phyloP scores from a whole-genome alignment of 2,888 invertebrate species.

The Conops quadrifasciatus region DNA sequence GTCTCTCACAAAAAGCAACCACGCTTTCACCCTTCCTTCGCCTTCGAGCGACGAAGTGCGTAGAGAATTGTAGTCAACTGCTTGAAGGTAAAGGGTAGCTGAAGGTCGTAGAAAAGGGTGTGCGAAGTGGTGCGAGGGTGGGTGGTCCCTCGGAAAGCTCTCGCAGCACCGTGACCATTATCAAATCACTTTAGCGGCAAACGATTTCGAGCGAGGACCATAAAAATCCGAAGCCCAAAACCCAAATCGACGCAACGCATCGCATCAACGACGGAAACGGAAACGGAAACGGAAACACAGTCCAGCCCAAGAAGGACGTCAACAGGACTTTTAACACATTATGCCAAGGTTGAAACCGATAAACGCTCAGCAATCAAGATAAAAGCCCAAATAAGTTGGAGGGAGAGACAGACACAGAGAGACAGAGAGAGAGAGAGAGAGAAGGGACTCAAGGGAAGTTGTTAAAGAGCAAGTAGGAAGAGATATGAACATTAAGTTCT shows the following conservation, averaged over 20 bases:
- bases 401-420: neutral
- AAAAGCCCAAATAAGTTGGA: neutral
- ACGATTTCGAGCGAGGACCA: conserved; percentile 39
- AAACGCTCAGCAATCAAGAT: conserved; percentile 31
- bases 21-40: too few species aligned
- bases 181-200: conserved; percentile 57
- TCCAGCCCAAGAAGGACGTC: conserved; percentile 5
- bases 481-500: too few species aligned
- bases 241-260: neutral
- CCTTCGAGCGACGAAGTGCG: too few species aligned
- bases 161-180: neutral
- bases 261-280: too few species aligned
- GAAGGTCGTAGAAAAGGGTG: too few species aligned
- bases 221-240: conserved; percentile 14
- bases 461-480: neutral
- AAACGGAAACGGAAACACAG: conserved; percentile 8
- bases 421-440: neutral
- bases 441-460: neutral
- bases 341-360: conserved; percentile 25
- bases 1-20: neutral
- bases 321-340: conserved; percentile 33
- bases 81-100: too few species aligned
- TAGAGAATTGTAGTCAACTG: too few species aligned
- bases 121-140: too few species aligned
- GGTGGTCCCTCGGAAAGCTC: too few species aligned